Percentiles rank a stretch among this genome's conserved stretches.
phyloP scores from a whole-genome alignment of 1,140 invertebrate genomes.

The Globodera ellingtonae region DNA sequence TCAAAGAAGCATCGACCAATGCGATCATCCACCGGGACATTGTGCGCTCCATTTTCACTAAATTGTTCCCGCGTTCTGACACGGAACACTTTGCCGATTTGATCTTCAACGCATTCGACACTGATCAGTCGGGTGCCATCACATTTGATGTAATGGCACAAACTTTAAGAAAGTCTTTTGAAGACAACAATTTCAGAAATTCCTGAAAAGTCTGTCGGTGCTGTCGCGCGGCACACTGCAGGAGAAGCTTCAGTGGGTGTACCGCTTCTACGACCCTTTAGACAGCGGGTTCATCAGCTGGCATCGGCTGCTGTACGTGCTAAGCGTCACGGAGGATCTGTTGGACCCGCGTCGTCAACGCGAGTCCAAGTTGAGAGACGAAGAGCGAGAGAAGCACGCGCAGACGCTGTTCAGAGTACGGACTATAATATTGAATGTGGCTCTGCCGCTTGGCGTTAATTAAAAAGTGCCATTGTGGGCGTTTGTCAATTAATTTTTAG shows the following conservation, averaged over 20 bases:
- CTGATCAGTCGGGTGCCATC: slow-evolving; percentile 27
- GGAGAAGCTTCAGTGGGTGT: slow-evolving; percentile 34
- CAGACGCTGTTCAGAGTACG: background rate
- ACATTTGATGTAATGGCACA: slow-evolving; percentile 29
- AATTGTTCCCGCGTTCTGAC: slow-evolving; percentile 35
- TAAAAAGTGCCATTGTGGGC: background rate
- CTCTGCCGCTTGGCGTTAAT: background rate
- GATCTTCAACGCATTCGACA: slow-evolving; percentile 37
- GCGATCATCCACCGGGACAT: slow-evolving; percentile 23
- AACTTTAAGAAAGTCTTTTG: slow-evolving; percentile 1
- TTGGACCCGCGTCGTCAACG: background rate
- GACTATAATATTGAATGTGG: background rate
- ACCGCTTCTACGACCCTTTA: slow-evolving; percentile 35
- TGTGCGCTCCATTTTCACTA: slow-evolving; percentile 31
- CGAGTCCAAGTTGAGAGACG: background rate
- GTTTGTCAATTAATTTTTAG: background rate
- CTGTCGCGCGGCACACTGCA: slow-evolving; percentile 32
- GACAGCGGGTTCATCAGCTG: slow-evolving; percentile 23
- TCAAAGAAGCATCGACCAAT: slow-evolving; percentile 30
- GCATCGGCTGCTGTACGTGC: slow-evolving; percentile 29
- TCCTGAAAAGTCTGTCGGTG: slow-evolving; percentile 30
- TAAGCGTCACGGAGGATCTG: slow-evolving; percentile 16
- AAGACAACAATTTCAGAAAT: slow-evolving; percentile 24
- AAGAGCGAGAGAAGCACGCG: background rate
- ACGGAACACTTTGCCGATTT: slow-evolving; percentile 35